Conservation (phyloP, 2,888 invertebrate species). For the Xylota sylvarum region DNA sequence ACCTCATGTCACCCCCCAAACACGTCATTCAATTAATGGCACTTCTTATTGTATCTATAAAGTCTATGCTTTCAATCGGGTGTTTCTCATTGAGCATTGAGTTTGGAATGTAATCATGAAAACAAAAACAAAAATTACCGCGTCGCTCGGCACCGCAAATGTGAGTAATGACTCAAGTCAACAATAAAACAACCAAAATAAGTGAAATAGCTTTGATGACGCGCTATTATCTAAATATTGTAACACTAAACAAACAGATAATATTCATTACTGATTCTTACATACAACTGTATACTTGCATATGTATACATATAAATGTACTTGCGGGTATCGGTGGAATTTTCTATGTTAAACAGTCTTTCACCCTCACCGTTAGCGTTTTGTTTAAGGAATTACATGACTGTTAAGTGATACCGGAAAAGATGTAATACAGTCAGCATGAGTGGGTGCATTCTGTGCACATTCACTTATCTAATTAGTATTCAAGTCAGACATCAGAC, state of each 20-base stretch:
- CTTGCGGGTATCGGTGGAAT: constrained; percentile 14
- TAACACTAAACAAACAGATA: constrained; percentile 11
- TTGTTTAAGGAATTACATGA: neutral
- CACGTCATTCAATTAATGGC: constrained; percentile 31
- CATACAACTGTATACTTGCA: neutral
- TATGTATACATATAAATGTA: neutral
- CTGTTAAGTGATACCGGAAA: constrained; percentile 25
- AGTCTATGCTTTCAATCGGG: neutral
- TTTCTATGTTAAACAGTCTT: constrained; percentile 6
- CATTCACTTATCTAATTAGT: constrained; percentile 7
- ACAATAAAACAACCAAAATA: constrained; percentile 23
- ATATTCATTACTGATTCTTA: neutral
- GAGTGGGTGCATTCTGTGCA: constrained; percentile 26
- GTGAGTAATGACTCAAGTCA: constrained; percentile 25
- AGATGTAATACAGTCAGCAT: constrained; percentile 7
- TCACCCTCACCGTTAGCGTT: neutral
- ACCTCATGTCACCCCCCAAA: neutral
- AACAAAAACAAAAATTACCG: constrained; percentile 8
- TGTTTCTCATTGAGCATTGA: neutral
- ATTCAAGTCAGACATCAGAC: constrained; percentile 16
- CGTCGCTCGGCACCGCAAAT: neutral
- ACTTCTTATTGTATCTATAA: neutral
- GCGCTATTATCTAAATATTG: constrained; percentile 40
- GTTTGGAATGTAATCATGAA: constrained; percentile 2
- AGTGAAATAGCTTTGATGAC: constrained; percentile 17